Evolutionary conservation across 2,797 vertebrate species (phyloP), one percentile per base, ranked within the genome.

Genomic region (Eremophila alpestris): DNA sequence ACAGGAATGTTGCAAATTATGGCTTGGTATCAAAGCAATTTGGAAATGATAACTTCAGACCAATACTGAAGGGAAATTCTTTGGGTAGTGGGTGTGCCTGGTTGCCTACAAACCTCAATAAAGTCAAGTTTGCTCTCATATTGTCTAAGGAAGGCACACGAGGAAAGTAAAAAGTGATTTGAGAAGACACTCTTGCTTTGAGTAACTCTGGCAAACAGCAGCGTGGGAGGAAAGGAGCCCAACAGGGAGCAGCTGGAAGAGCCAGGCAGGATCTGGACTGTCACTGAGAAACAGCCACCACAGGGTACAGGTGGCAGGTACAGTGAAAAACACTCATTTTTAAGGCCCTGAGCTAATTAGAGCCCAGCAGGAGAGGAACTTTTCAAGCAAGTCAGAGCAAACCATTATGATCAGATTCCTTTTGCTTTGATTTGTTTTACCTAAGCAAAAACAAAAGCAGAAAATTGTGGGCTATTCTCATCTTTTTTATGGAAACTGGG

Each of bases 21-120:
- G 68, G 82, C 83, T 68, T 65, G 80, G 62, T 91, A 94, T 96
- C 90, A 95, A 81, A 93, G 73, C 71, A 85, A 62, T 70, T 90
- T 77, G 40, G 68, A 80, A 95, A 60, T 58, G 0, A 70, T 82
- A 63, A 9, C 45, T 85, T 83, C 83, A 94, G 83, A 87, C 87
- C 59, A 94, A 89, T 71, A n/a, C 15, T 36, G 24, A 76, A 92
- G 43, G 43, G 68, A 65, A 83, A 90, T 90, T 74, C 60, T 79
- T 86, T 13, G 48, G 34, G 34, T 6, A 73, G 36, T 26, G 51
- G 51, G 83, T 3, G 8, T 84, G 76, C 49, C 64, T 87, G 64
- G 56, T 18, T 88, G 79, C 49, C 87, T 83, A 74, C 69, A 93
- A 87, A 94, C 41, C 49, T 69, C 65, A 55, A 26, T 6, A 13